phyloP scores from a whole-genome alignment of 2,113 vertebrate species.

The Corythornis cristatus region DNA sequence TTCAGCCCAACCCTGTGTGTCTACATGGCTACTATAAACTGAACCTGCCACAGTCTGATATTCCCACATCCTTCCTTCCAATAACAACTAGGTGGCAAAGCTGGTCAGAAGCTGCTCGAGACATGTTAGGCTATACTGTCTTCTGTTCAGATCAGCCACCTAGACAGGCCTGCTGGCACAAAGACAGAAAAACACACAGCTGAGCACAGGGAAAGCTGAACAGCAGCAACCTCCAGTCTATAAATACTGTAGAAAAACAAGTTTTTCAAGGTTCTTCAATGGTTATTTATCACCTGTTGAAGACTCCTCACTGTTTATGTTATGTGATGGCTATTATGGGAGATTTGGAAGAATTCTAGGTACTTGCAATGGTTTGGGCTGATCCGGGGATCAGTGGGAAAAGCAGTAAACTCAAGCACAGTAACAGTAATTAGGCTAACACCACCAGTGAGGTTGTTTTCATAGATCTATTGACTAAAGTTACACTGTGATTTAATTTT shows the following conservation, averaged over 20 bases:
- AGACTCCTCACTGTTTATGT: not conserved
- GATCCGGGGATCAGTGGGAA: not conserved
- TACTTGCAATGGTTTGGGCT: not conserved
- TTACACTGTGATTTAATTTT: not conserved
- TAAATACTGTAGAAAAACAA: not conserved
- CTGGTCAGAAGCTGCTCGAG: not conserved
- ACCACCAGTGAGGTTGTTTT: not conserved
- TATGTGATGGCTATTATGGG: not conserved
- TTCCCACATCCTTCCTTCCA: not conserved
- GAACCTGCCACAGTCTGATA: not conserved
- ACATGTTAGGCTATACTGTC: not conserved
- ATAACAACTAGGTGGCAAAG: not conserved
- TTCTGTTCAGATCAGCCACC: not conserved
- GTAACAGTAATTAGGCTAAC: not conserved
- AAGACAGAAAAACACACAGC: not conserved
- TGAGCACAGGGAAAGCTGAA: not conserved
- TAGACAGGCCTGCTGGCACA: not conserved
- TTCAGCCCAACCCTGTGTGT: not conserved
- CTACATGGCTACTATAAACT: not conserved
- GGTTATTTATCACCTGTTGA: not conserved
- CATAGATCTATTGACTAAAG: not conserved
- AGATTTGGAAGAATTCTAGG: not conserved
- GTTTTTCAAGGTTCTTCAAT: not conserved
- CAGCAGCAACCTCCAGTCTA: not conserved
- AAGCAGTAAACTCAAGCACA: not conserved